Percentiles rank a stretch among this genome's conserved stretches.
These are phyloP conservation scores for Ctenomys sociabilis DNA, from an alignment of 2,113 vertebrate genomes.

Conservation along the genomic window DNA sequence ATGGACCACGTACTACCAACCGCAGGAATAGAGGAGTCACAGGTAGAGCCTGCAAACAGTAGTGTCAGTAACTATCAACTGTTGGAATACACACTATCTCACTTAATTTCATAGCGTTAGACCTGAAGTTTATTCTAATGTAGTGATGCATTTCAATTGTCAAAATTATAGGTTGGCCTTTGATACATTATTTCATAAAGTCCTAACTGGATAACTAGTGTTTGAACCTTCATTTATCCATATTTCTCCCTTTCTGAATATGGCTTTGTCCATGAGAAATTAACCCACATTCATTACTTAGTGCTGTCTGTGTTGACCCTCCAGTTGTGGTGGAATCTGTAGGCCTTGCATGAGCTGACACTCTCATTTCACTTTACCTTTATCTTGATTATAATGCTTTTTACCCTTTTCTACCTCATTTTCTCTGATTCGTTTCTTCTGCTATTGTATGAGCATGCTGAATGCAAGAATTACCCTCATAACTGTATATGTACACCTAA, in stretches of 20 bases:
- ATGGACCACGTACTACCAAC: background rate
- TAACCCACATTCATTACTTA: too few relatives aligned
- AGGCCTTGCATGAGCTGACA: too few relatives aligned
- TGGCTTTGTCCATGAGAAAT: background rate
- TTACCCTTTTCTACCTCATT: background rate
- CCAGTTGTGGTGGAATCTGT: background rate
- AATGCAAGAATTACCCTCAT: background rate
- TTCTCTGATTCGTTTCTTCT: background rate
- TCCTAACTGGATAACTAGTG: background rate
- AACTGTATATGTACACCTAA: background rate
- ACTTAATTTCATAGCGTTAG: conserved; percentile 11
- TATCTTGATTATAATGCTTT: background rate
- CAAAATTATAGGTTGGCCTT: background rate
- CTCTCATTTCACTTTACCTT: background rate
- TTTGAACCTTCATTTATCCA: background rate
- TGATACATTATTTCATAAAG: background rate
- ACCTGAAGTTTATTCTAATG: background rate
- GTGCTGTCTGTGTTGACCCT: fast-evolving
- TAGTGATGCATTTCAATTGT: background rate
- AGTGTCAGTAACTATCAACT: background rate
- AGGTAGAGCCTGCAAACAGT: background rate
- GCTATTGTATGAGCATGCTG: background rate
- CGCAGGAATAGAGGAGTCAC: background rate
- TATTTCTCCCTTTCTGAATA: background rate
- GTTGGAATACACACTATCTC: conserved; percentile 1